These are phyloP conservation scores for Drosophila testacea DNA, from an alignment of 2,888 invertebrate species.

Conservation along the genomic window DNA sequence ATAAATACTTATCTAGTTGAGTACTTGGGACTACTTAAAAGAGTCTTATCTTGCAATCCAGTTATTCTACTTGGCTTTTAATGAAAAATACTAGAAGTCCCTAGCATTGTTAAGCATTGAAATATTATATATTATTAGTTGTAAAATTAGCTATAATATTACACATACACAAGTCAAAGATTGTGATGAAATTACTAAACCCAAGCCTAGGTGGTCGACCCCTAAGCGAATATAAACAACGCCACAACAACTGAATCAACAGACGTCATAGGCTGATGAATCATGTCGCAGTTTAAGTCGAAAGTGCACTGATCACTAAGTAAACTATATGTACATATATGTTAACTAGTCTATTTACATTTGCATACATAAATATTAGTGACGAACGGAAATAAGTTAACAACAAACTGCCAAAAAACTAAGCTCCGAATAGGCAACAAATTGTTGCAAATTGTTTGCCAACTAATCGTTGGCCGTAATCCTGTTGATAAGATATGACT, in stretches of 20 bases:
- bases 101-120: neutral
- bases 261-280: conserved; percentile 35
- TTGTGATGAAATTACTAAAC: conserved; percentile 11
- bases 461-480: conserved; percentile 28
- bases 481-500: conserved; percentile 40
- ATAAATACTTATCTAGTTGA: neutral
- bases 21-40: neutral
- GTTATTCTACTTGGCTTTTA: neutral
- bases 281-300: conserved; percentile 18
- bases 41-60: neutral
- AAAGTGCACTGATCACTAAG: conserved; percentile 7
- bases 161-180: neutral
- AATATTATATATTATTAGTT: neutral
- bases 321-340: neutral
- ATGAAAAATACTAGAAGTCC: neutral
- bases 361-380: neutral
- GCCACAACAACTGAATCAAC: conserved; percentile 13
- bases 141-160: neutral
- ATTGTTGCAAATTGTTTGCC: conserved; percentile 16
- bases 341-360: neutral
- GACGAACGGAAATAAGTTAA: conserved; percentile 25
- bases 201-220: neutral
- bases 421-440: conserved; percentile 32
- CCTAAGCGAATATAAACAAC: neutral
- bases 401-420: conserved; percentile 27